A percentile compares a stretch with the other conserved stretches of the same genome.
phyloP scores from a whole-genome alignment of 2,888 invertebrate genomes.

The Cheilosia impressa region DNA sequence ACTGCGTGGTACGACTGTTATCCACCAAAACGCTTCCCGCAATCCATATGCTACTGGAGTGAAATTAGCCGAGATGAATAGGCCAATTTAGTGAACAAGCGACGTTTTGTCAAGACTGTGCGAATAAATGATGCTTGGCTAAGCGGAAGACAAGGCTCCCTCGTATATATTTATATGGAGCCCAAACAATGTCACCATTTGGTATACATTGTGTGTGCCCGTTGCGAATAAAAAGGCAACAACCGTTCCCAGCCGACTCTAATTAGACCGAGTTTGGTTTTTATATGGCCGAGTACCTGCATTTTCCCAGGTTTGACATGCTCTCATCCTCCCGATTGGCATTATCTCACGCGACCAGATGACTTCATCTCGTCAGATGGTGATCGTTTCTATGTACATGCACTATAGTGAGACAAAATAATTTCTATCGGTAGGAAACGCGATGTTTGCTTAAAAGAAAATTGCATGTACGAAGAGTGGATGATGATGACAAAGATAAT shows the following conservation, averaged over 20 bases:
- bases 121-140: constrained; percentile 8
- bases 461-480: not conserved
- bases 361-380: constrained; percentile 30
- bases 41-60: not conserved
- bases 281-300: constrained; percentile 26
- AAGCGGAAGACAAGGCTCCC: not conserved
- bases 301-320: constrained; percentile 32
- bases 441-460: constrained; percentile 10
- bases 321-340: constrained; percentile 4
- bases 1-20: not conserved
- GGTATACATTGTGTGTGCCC: not conserved
- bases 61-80: not conserved
- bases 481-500: constrained; percentile 14
- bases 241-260: constrained; percentile 22
- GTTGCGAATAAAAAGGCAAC: constrained; percentile 8
- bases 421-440: constrained; percentile 1
- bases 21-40: not conserved
- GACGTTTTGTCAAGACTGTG: not conserved
- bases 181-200: constrained; percentile 13
- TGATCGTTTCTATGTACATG: not conserved
- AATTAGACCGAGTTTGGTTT: constrained; percentile 34
- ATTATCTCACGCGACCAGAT: constrained; percentile 41
- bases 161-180: too few relatives aligned
- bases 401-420: not conserved
- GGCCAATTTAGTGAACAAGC: not conserved